Percentiles rank a stretch among this genome's conserved stretches.
Conservation (phyloP, 2,113 vertebrate genomes). For the Siphamia tubifer region DNA sequence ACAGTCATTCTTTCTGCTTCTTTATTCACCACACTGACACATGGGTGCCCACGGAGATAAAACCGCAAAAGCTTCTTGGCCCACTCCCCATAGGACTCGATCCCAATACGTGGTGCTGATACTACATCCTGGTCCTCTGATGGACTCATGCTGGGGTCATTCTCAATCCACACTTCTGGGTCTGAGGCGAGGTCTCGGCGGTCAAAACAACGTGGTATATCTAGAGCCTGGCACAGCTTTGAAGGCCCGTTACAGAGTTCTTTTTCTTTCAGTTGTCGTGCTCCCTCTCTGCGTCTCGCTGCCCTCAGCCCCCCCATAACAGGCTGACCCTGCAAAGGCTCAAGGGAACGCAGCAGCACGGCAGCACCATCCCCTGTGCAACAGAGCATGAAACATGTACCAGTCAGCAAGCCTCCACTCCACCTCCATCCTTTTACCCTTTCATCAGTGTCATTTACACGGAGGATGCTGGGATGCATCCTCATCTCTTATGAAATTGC, state of each 20-base stretch:
- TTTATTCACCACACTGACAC: constrained; percentile 87
- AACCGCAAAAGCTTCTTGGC: constrained; percentile 88
- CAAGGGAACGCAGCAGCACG: constrained; percentile 89
- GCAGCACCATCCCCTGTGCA: constrained; percentile 90
- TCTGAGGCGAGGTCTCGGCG: constrained; percentile 84
- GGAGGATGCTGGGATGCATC: too few species aligned
- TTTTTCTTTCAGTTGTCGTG: constrained; percentile 85
- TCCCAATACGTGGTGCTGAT: constrained; percentile 84
- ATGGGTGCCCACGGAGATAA: constrained; percentile 87
- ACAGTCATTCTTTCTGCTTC: constrained; percentile 63
- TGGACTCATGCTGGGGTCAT: background rate
- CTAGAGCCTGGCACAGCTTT: constrained; percentile 93
- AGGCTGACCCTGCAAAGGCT: constrained; percentile 86
- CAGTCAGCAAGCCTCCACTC: constrained; percentile 50
- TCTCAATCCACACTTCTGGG: constrained; percentile 85
- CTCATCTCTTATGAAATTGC: too few species aligned
- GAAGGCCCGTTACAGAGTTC: constrained; percentile 95
- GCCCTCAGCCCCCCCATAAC: constrained; percentile 86
- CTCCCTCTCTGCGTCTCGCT: constrained; percentile 67
- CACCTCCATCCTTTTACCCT: constrained; percentile 53
- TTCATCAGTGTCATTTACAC: background rate
- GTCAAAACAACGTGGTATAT: constrained; percentile 87
- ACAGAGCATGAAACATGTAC: constrained; percentile 47
- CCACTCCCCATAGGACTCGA: constrained; percentile 90
- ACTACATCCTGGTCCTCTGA: constrained; percentile 68